Evolutionary conservation across 2,888 invertebrate genomes (phyloP), one percentile per base, ranked within the genome.

Genomic region (Caradrina kadenii): DNA sequence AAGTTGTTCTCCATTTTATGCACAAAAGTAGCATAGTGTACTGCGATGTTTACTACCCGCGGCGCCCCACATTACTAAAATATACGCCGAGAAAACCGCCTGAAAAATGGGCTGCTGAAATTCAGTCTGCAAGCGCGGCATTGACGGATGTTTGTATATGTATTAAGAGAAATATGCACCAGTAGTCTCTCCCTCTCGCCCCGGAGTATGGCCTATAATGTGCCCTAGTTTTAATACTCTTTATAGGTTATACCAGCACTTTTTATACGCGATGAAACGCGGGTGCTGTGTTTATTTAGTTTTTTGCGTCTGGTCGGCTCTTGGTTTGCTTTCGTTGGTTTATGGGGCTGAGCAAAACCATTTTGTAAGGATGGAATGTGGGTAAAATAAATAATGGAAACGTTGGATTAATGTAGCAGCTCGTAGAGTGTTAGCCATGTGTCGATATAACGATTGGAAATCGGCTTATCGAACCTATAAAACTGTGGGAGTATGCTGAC

Each of bases 101-200:
- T 91, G 90, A 93, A 93, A 93, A 93, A 93, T 92, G 88, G 85
- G 86, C 91, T 93, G 94, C 83, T 91, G 92, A 93, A 93, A 92
- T 82, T 82, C 87, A 76, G 88, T 87, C 85, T 87, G 88, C 93
- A 92, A 82, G 80, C 87, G 76, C 79, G 76, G 71, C 80, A 74
- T 79, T 86, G 88, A 87, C 88, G 87, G 88, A 88, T 92, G 92
- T 91, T 93, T 93, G 88, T 89, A 79, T 89, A 87, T 87, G 87
- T 86, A 88, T 89, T 87, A 86, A 87, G 81, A 88, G 87, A 89
- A 88, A 87, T 85, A 88, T 90, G 84, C 88, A 84, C 79, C 73
- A 73, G 76, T 79, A 79, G 59, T 80, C 77, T 74, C 76, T 69
- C 50, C 59, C 50, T 80, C 77, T 74, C 76, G 66, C 50, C 59